Base-by-base conservation (phyloP, 2,888 invertebrate genomes). In the Mimumesa dahlbomi region DNA sequence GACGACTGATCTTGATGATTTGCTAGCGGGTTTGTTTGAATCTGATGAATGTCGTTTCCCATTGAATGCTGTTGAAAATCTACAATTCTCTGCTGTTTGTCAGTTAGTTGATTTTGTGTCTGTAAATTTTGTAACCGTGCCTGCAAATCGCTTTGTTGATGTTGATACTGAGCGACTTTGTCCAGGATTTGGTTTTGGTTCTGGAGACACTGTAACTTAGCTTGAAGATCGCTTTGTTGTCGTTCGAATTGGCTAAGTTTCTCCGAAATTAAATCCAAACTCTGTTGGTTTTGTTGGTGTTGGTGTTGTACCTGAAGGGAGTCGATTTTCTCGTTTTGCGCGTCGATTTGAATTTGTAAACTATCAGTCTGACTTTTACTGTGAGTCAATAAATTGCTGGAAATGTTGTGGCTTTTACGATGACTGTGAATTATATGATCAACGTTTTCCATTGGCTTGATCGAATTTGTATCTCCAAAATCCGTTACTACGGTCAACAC, bases 371-470 rank as follows among this genome's bases (percentile, higher is more conserved):
- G 87, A 61, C 82, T 87, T 49, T 88, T 89, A 43, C 83, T 85
- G 38, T 86, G 85, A 2, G 85, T 84, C 14, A 87, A 61, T 7
- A 86, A 64, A 52, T 73, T 85, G 0, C 79, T 58, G 0, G 83
- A 72, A 2, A 69, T 40, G 18, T 83, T 85, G 19, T 89, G 87
- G 43, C 85, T 86, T 62, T 88, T 89, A 18, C 86, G 85, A 54
- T 88, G 88, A 48, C 88, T 88, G 56, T 89, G 89, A 21, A 89
- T 89, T 36, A 89, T 88, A 36, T 89, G 89, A 64, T 89, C 89
- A 0, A 85, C 81, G 25, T 88, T 88, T 4, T 88, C 88, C 16
- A 78, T 61, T 2, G 83, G 81, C 45, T 88, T 89, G n/a, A 66
- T 45, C 0, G 81, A 67, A 4, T 50, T 61, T 0, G 80, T 46